phyloP scores from a whole-genome alignment of 1,140 invertebrate genomes.

The Drosophila persimilis region DNA sequence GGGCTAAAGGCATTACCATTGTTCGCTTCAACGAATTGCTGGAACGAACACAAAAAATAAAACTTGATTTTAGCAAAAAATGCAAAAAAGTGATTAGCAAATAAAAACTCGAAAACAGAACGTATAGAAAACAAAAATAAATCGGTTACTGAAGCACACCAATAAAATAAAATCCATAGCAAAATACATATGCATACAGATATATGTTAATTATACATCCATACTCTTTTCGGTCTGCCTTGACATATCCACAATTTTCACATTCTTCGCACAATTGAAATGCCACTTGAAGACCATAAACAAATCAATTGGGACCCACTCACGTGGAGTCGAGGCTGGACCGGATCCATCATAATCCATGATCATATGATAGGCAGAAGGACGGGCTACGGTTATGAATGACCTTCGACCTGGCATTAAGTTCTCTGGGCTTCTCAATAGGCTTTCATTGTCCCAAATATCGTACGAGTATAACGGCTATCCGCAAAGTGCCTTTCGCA shows the following conservation, averaged over 20 bases:
- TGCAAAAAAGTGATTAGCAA: constrained; percentile 31
- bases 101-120: constrained; percentile 33
- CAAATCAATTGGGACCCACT: constrained; percentile 34
- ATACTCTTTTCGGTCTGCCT: constrained; percentile 36
- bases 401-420: constrained; percentile 18
- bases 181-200: constrained; percentile 20
- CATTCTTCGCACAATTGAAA: constrained; percentile 39
- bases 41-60: constrained; percentile 33
- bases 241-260: constrained; percentile 27
- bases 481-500: constrained; percentile 47
- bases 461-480: constrained; percentile 19
- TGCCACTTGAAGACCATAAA: constrained; percentile 16
- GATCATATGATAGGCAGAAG: background rate
- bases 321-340: background rate
- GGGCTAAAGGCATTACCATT: constrained; percentile 17
- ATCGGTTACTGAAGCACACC: constrained; percentile 53
- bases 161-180: constrained; percentile 21
- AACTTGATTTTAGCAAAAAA: constrained; percentile 47
- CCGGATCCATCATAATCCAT: background rate
- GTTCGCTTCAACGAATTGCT: constrained; percentile 4
- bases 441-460: constrained; percentile 64
- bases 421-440: constrained; percentile 15
- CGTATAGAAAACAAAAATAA: constrained; percentile 54
- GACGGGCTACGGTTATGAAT: background rate
- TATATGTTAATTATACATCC: constrained; percentile 44